Evolutionary conservation across 2,797 vertebrate species (phyloP).

Genomic region (Serranus cabrilla): DNA sequence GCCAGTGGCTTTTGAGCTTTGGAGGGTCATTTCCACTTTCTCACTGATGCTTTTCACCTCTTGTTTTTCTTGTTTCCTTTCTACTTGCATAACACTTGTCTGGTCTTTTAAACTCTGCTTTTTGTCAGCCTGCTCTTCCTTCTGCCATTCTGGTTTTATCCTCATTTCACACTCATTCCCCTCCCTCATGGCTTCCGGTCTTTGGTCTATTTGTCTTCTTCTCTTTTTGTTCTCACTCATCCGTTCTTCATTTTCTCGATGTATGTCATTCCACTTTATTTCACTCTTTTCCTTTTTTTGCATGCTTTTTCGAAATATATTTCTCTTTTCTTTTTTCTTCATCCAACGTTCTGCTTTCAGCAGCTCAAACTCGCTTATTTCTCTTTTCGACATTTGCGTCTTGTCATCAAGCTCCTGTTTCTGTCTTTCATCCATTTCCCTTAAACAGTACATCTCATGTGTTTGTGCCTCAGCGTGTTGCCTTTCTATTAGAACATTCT

Average conservation of each 20-base stretch:
- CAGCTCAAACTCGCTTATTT: conserved; percentile 75
- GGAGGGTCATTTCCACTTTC: not conserved
- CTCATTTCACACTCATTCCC: conserved; percentile 69
- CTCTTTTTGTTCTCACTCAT: conserved; percentile 62
- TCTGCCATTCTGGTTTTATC: conserved; percentile 59
- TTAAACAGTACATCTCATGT: conserved; percentile 45
- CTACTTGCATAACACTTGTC: not conserved
- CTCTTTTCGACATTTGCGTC: conserved; percentile 52
- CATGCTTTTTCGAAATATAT: conserved; percentile 54
- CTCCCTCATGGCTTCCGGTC: conserved; percentile 61
- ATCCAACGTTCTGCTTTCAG: conserved; percentile 73
- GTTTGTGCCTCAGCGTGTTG: conserved; percentile 47
- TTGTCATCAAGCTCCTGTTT: conserved; percentile 64
- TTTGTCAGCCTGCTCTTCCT: conserved; percentile 48
- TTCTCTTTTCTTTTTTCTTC: conserved; percentile 65
- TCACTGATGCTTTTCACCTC: not conserved
- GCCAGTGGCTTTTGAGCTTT: not conserved
- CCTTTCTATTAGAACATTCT: conserved; percentile 48
- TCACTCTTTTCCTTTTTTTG: conserved; percentile 63
- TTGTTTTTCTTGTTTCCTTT: not conserved
- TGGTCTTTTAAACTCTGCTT: conserved; percentile 11
- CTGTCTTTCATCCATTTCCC: conserved; percentile 54
- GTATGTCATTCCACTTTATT: conserved; percentile 59
- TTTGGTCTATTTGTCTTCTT: conserved; percentile 66
- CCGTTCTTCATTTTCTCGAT: conserved; percentile 55